Evolutionary conservation across 2,888 invertebrate genomes (phyloP), one percentile per base, ranked within the genome.

Genomic region (Stenolophus ochropezus): DNA sequence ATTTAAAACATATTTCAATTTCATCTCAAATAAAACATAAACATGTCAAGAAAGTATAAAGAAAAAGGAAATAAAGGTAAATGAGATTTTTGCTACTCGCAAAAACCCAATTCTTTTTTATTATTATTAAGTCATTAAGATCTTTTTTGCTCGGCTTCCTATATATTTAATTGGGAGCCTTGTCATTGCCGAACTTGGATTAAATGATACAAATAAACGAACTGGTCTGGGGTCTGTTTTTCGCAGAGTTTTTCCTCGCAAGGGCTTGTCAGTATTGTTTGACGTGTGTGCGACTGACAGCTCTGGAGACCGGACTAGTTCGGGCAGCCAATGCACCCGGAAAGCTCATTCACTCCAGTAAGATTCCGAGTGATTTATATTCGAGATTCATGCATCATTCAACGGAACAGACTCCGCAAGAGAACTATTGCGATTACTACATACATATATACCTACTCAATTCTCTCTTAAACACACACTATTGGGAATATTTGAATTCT

Each of bases 91-190:
- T 23, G 61, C 25, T 25, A n/a, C 25, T 61, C 14, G 23, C 61
- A 61, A 61, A 61, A 61, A 25, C n/a, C 61, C 33, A 42, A 61
- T 25, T 25, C 61, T 23, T 61, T 61, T 61, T 61, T 61, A 61
- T 61, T 61, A 25, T 61, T 61, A 61, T 61, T 61, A 61, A 61
- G 61, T 61, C 61, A 61, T 61, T 61, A 61, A n/a, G 25, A 25
- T 25, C 25, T 61, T 61, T 61, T 25, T 61, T 61, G 61, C 23
- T 14, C n/a, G 2, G 1, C 61, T 56, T 56, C 61, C 61, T 61
- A 61, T 61, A 69, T 33, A 69, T 69, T 69, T 69, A 69, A 69
- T 69, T 69, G 20, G 27, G 61, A 69, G 27, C 33, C 65, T 33
- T 69, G 33, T 69, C 65, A 42, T 27, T 33, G 33, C 33, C 33